Conservation (phyloP, 2,888 invertebrate species). For the Calameuta filiformis region DNA sequence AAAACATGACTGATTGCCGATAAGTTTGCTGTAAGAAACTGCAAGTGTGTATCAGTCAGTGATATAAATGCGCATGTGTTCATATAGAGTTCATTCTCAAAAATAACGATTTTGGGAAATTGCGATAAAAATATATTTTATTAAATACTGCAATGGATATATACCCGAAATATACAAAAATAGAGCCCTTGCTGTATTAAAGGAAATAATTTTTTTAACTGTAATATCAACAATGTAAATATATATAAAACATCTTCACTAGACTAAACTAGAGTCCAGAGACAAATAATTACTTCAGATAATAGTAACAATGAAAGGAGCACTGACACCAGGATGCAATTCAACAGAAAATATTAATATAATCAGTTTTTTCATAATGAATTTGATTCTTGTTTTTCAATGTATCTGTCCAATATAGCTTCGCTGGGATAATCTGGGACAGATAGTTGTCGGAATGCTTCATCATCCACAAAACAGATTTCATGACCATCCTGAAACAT, state of each 20-base stretch:
- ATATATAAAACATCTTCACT: not conserved
- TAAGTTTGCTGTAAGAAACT: not conserved
- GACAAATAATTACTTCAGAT: not conserved
- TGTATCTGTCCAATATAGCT: constrained; percentile 80
- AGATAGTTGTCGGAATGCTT: constrained; percentile 90
- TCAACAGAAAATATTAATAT: not conserved
- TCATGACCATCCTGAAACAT: constrained; percentile 87
- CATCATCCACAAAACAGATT: constrained; percentile 98
- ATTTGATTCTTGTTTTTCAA: constrained; percentile 72
- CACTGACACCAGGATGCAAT: not conserved
- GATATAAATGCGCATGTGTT: not conserved
- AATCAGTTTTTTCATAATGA: not conserved
- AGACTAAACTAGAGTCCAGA: not conserved
- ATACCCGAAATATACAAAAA: not conserved
- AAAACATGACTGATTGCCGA: not conserved
- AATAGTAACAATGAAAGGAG: not conserved
- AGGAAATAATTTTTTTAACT: not conserved
- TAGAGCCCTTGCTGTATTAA: not conserved
- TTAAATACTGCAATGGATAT: not conserved
- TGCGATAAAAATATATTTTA: not conserved
- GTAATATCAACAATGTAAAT: not conserved
- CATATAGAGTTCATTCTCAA: not conserved
- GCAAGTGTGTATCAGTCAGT: not conserved
- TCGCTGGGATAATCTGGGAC: constrained; percentile 87
- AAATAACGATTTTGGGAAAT: not conserved